These are phyloP conservation scores for Phytoseiulus persimilis DNA, from an alignment of 2,888 invertebrate genomes.

Conservation along the genomic window DNA sequence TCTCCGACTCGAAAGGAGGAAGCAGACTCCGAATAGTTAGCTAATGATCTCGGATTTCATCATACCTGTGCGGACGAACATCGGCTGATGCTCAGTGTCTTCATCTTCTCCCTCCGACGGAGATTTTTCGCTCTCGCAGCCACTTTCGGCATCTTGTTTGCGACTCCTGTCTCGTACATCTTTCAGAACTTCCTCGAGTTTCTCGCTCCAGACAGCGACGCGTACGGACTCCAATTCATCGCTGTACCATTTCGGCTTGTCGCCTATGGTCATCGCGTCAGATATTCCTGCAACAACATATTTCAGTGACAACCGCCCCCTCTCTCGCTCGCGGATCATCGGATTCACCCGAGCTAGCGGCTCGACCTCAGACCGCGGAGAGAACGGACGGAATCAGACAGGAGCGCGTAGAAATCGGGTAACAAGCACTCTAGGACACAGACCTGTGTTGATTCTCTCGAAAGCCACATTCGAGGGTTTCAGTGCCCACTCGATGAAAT, in stretches of 20 bases:
- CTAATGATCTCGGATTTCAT: too few relatives aligned
- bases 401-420: too few relatives aligned
- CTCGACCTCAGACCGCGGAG: too few relatives aligned
- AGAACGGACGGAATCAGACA: too few relatives aligned
- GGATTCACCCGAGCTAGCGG: too few relatives aligned
- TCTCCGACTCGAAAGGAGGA: too few relatives aligned
- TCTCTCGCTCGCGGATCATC: too few relatives aligned
- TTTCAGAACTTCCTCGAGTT: conserved; percentile 20
- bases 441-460: conserved; percentile 87
- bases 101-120: conserved; percentile 40
- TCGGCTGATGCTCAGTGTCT: conserved; percentile 23
- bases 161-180: conserved; percentile 18
- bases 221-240: conserved; percentile 75
- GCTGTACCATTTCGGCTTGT: conserved; percentile 95
- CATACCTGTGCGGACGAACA: conserved; percentile 34
- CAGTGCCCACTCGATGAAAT: conserved; percentile 94
- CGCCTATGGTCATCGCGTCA: conserved; percentile 89
- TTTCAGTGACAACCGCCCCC: too few relatives aligned
- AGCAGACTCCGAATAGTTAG: too few relatives aligned
- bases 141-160: conserved; percentile 68
- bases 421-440: background rate
- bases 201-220: conserved; percentile 86
- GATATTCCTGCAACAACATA: conserved; percentile 56
- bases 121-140: conserved; percentile 87
- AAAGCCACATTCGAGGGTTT: conserved; percentile 97